Base-by-base conservation (phyloP, 2,888 invertebrate species). In the Trissolcus brochymenae region DNA sequence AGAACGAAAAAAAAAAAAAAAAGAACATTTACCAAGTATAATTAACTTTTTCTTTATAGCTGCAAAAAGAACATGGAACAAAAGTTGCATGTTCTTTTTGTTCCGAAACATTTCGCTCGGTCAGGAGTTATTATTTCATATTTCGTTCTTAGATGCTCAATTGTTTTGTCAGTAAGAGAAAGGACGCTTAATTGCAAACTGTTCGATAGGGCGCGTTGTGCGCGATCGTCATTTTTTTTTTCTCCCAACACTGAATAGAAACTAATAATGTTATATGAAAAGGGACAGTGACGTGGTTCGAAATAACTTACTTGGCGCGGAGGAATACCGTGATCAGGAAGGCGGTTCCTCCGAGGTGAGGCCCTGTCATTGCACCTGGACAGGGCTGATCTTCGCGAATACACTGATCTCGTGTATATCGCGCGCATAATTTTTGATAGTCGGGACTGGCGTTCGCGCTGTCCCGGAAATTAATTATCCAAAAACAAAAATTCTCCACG, bases 261-360 rank as follows among this genome's bases (percentile, higher is more conserved):
- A 19, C 19, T 3, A 40, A 11, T 53, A 6, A 4, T n/a, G 1
- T 54, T 78, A 80, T 83, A 84, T 76, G 70, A 19, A 21, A 14
- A 35, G 41, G 6, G 16, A 17, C 40, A 1, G 13, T 9, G 17
- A 2, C 14, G 4, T 6, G n/a, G 0, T 9, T 17, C 11, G 25
- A 62, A 78, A 88, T 87, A 88, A 92, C 93, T 94, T 93, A 93
- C 93, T 93, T 93, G 92, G 92, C 93, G 93, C 90, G 93, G 93
- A 92, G 92, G 91, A 67, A 90, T 90, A 92, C 92, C 92, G 92
- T 91, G 93, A 94, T 94, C 94, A 93, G 0, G 89, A 88, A 91
- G 92, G 92, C 91, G 91, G 91, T 91, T 92, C 91, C 92, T 90
- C 91, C 87, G 91, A 88, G 91, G 89, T 87, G 87, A 92, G 92